phyloP scores from a whole-genome alignment of 53 echinoderm and acorn worm genomes.

The Echinarachnius parma region DNA sequence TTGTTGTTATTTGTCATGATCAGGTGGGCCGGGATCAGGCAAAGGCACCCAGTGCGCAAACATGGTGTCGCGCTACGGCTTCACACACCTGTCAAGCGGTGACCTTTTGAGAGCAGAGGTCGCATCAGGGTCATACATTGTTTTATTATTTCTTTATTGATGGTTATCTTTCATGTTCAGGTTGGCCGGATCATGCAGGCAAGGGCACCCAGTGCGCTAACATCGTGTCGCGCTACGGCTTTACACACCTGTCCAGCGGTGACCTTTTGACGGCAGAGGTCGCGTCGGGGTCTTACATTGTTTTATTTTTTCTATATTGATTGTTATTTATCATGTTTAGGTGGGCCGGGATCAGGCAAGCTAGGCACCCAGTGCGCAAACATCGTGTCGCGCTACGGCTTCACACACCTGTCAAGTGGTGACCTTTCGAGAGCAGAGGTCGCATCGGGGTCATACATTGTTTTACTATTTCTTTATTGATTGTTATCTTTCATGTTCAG shows the following conservation, averaged over 20 bases:
- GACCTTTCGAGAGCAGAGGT: slow-evolving; percentile 95
- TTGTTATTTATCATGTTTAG: too few species aligned
- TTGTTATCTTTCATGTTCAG: slow-evolving; percentile 19
- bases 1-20: too few species aligned
- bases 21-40: slow-evolving; percentile 91
- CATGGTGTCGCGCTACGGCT: slow-evolving; percentile 71
- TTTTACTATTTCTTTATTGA: too few species aligned
- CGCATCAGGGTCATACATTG: slow-evolving; percentile 86
- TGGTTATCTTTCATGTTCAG: too few species aligned
- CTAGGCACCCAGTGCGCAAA: slow-evolving; percentile 94
- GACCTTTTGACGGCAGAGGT: slow-evolving; percentile 95
- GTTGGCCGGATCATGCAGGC: too few species aligned
- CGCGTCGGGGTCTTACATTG: slow-evolving; percentile 87
- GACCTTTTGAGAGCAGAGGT: slow-evolving; percentile 95
- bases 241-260: slow-evolving; percentile 87
- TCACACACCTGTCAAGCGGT: slow-evolving; percentile 87
- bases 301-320: too few species aligned
- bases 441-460: slow-evolving; percentile 86
- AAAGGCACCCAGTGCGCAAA: slow-evolving; percentile 95
- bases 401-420: slow-evolving; percentile 87
- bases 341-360: slow-evolving; percentile 93
- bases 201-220: slow-evolving; percentile 95
- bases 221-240: slow-evolving; percentile 71
- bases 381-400: slow-evolving; percentile 71
- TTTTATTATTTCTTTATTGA: too few species aligned